These are phyloP conservation scores for Eugnorisma glareosa DNA, from an alignment of 2,888 invertebrate species.

Conservation along the genomic window DNA sequence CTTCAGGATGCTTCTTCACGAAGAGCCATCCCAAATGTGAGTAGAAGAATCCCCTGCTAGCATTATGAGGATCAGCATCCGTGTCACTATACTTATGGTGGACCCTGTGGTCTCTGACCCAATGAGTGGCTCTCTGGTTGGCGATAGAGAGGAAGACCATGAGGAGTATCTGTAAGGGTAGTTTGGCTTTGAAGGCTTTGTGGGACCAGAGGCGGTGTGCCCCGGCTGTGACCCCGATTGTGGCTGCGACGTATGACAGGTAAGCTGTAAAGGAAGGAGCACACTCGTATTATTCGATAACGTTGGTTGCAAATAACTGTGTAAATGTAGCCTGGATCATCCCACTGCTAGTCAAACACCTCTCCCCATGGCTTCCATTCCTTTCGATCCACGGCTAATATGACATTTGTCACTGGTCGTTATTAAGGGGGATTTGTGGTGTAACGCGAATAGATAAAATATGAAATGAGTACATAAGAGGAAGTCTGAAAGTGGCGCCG, in stretches of 20 bases:
- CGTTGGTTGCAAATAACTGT: not conserved
- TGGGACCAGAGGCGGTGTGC: slow-evolving; percentile 73
- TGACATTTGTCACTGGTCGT: no score
- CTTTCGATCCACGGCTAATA: no score
- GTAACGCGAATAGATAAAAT: no score
- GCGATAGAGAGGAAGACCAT: slow-evolving; percentile 65
- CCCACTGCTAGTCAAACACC: not conserved
- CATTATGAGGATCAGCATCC: slow-evolving; percentile 95
- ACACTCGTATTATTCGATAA: no score
- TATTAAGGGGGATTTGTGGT: no score
- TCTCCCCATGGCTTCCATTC: not conserved
- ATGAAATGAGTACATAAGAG: no score
- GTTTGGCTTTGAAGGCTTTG: slow-evolving; percentile 69
- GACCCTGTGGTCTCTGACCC: slow-evolving; percentile 81
- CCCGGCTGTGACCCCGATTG: slow-evolving; percentile 71
- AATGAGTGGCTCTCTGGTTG: slow-evolving; percentile 84
- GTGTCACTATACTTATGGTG: slow-evolving; percentile 92
- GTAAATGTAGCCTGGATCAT: not conserved
- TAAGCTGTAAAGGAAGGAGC: slow-evolving; percentile 54
- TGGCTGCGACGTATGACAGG: slow-evolving; percentile 58
- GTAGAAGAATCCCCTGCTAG: slow-evolving; percentile 95
- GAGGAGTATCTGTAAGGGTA: slow-evolving; percentile 67
- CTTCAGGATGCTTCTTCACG: slow-evolving; percentile 94
- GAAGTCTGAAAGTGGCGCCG: no score
- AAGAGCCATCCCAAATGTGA: slow-evolving; percentile 96